Evolutionary conservation across 2,888 invertebrate genomes (phyloP).

Genomic region (Myathropa florea): DNA sequence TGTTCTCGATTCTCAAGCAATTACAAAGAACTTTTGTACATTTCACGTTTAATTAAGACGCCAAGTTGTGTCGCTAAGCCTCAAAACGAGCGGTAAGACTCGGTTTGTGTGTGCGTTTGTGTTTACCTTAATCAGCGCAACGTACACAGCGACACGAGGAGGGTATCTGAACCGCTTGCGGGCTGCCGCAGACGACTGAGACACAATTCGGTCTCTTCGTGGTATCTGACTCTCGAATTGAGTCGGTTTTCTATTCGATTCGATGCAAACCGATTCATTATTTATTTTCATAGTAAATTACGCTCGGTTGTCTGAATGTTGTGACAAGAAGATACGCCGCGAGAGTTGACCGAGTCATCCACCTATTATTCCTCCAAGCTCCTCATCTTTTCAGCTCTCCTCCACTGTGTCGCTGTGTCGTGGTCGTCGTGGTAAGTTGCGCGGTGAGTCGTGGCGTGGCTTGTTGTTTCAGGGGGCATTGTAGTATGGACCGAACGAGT

Average conservation of each 20-base stretch:
- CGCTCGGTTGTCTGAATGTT: constrained; percentile 35
- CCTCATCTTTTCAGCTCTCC: not conserved
- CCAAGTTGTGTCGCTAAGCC: constrained; percentile 17
- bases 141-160: constrained; percentile 13
- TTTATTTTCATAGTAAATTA: constrained; percentile 55
- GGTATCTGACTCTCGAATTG: not conserved
- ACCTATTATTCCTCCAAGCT: not conserved
- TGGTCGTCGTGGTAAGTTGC: too few species aligned
- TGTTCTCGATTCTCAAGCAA: constrained; percentile 27
- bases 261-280: constrained; percentile 35
- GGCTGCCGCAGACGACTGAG: constrained; percentile 5
- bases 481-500: constrained; percentile 13
- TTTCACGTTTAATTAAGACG: constrained; percentile 57
- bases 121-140: constrained; percentile 40
- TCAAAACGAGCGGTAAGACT: constrained; percentile 34
- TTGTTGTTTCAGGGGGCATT: constrained; percentile 17
- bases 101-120: constrained; percentile 8
- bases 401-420: too few species aligned
- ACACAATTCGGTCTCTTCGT: not conserved
- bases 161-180: not conserved
- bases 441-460: not conserved
- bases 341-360: constrained; percentile 27
- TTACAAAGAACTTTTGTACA: constrained; percentile 33
- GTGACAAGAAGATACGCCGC: constrained; percentile 16
- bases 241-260: constrained; percentile 19